Evolutionary conservation across 2,888 invertebrate species (phyloP).

Genomic region (Sinopyrophorus schimmeli): DNA sequence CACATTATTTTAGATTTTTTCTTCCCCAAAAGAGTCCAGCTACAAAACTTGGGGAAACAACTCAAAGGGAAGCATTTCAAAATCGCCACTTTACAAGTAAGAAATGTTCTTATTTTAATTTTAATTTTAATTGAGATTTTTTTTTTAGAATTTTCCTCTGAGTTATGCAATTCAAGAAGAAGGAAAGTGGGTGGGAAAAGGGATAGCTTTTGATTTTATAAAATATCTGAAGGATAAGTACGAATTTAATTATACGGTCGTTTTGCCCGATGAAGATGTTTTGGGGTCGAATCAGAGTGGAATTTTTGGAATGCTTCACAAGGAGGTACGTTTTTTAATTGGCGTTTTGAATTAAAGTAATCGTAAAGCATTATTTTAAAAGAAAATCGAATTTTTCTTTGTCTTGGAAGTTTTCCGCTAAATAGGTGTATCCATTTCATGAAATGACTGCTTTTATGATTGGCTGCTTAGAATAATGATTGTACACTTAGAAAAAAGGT

Average conservation of each 20-base stretch:
- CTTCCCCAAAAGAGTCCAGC: not conserved
- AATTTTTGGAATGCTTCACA: constrained; percentile 64
- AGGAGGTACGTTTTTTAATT: no score
- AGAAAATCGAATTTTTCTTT: no score
- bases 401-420: no score
- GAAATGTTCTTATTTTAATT: not conserved
- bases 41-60: constrained; percentile 8
- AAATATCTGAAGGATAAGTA: constrained; percentile 65
- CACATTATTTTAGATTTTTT: not conserved
- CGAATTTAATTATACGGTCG: constrained; percentile 71
- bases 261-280: constrained; percentile 62
- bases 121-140: not conserved
- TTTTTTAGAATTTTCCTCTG: constrained; percentile 60
- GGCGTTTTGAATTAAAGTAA: no score
- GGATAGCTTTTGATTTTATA: constrained; percentile 70
- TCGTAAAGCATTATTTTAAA: no score
- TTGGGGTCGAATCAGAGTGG: constrained; percentile 63
- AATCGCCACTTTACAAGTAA: constrained; percentile 27
- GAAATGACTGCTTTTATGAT: no score
- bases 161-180: constrained; percentile 59
- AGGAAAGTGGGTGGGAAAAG: constrained; percentile 61
- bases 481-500: no score
- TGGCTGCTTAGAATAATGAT: no score
- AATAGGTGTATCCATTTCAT: no score
- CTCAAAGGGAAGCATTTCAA: constrained; percentile 12